phyloP scores from a whole-genome alignment of 2,888 invertebrate genomes.

The Sinodicranocentrus sp. region DNA sequence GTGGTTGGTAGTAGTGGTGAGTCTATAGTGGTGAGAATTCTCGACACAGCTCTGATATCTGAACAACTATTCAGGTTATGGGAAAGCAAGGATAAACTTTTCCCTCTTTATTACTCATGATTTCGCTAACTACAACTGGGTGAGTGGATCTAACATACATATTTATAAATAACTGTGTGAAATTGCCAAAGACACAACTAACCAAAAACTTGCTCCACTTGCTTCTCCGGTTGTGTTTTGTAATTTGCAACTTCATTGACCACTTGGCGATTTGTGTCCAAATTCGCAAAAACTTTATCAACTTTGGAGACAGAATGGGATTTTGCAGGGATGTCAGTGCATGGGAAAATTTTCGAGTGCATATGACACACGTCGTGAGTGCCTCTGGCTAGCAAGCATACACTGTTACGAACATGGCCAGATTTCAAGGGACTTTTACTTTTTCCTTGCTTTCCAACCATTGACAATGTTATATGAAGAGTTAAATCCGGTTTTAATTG shows the following conservation, averaged over 20 bases:
- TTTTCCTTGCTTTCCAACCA: not conserved
- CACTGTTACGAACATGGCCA: no score
- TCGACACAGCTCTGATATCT: not conserved
- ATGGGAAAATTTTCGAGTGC: no score
- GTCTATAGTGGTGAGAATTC: constrained; percentile 6
- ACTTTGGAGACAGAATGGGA: no score
- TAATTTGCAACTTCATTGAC: constrained; percentile 11
- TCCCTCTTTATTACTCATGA: not conserved
- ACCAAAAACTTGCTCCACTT: not conserved
- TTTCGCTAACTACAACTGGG: no score
- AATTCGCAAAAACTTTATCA: no score
- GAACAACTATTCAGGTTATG: constrained; percentile 6
- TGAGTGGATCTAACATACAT: not conserved
- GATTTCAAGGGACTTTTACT: not conserved
- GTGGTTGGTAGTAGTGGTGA: not conserved
- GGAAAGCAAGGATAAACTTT: not conserved
- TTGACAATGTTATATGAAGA: not conserved
- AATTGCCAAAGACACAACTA: not conserved
- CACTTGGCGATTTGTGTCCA: constrained; percentile 3
- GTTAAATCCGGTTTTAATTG: constrained; percentile 45
- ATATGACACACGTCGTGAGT: no score
- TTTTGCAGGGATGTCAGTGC: no score
- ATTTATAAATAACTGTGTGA: constrained; percentile 4
- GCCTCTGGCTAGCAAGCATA: no score
- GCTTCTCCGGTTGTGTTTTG: not conserved